Evolutionary conservation across 2,113 vertebrate species (phyloP).

Genomic region (Mungos mungo): DNA sequence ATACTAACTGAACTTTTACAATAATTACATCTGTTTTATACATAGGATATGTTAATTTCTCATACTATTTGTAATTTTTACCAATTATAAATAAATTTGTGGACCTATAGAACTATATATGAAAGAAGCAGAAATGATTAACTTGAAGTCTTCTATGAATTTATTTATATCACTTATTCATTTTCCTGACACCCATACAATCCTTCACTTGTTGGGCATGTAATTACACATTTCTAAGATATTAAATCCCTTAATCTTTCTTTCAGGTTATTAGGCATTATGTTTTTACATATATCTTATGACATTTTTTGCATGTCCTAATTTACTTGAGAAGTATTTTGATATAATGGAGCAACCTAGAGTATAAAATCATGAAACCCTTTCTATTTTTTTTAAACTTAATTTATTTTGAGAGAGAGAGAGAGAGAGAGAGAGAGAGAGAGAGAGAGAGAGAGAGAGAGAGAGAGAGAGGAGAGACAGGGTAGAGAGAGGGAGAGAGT

Average conservation of each 20-base stretch:
- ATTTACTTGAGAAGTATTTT: not conserved
- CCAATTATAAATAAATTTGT: not conserved
- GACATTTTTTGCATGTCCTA: not conserved
- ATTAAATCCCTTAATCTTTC: not conserved
- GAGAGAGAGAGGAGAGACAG: no score
- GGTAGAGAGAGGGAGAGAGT: no score
- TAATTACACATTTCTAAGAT: not conserved
- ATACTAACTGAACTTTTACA: not conserved
- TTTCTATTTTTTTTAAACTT: no score
- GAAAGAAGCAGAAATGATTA: not conserved
- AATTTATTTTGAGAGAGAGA: no score
- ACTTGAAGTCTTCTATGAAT: not conserved
- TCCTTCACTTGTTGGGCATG: not conserved
- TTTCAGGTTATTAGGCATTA: not conserved
- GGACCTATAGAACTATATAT: not conserved
- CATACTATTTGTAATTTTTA: not conserved
- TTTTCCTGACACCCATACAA: not conserved
- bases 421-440: no score
- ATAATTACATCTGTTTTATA: not conserved
- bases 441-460: no score
- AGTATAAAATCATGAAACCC: not conserved
- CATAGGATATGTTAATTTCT: not conserved
- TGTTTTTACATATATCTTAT: not conserved
- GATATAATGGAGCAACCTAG: not conserved
- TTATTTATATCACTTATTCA: not conserved